Evolutionary conservation across 2,797 vertebrate genomes (phyloP).

Genomic region (Brachyrhaphis roseni): DNA sequence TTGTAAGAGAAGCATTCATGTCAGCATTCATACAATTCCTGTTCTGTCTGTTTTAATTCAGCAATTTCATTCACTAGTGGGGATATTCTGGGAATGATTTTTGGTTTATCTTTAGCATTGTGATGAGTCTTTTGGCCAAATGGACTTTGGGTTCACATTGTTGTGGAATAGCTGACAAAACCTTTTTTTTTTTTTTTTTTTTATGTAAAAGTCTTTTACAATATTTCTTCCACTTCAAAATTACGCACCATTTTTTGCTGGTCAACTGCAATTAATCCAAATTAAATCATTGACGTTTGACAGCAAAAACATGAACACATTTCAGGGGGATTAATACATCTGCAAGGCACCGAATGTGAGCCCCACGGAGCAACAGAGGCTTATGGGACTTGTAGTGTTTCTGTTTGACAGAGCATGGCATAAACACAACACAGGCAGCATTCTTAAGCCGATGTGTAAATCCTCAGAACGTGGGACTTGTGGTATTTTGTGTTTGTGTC

Average conservation of each 20-base stretch:
- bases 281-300: not conserved
- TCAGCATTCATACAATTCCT: no score
- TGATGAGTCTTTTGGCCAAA: no score
- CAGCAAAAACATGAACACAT: not conserved
- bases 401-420: conserved; percentile 64
- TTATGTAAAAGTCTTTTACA: not conserved
- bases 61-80: no score
- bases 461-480: conserved; percentile 53
- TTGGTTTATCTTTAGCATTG: no score
- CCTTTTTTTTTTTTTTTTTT: not conserved
- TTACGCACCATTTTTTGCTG: not conserved
- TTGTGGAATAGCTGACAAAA: no score
- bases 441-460: conserved; percentile 65
- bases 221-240: not conserved
- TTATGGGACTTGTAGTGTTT: conserved; percentile 78
- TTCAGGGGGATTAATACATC: not conserved
- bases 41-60: no score
- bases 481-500: conserved; percentile 48
- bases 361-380: conserved; percentile 39
- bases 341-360: conserved; percentile 18
- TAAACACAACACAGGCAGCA: conserved; percentile 74
- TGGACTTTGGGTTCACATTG: no score
- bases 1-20: no score
- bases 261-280: not conserved
- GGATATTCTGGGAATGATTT: no score